A percentile compares a stretch with the other conserved stretches of the same genome.
phyloP scores from a whole-genome alignment of 2,888 invertebrate species.

The Coleophora deauratella region DNA sequence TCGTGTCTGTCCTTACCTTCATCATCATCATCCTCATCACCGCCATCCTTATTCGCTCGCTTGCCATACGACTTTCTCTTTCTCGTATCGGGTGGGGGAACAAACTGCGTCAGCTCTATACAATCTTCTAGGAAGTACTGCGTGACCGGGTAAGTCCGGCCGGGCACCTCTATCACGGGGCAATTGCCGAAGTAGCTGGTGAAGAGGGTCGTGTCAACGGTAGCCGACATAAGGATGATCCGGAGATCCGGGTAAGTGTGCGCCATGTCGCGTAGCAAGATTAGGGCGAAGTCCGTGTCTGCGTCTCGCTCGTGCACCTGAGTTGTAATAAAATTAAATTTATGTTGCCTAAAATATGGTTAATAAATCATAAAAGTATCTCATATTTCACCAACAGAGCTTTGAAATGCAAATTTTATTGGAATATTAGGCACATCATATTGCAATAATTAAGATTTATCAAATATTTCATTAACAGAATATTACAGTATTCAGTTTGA shows the following conservation, averaged over 20 bases:
- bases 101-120: slow-evolving; percentile 88
- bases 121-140: slow-evolving; percentile 96
- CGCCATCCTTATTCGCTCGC: slow-evolving; percentile 71
- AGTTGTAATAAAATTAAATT: too few relatives aligned
- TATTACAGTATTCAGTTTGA: too few relatives aligned
- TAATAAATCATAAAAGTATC: too few relatives aligned
- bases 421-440: too few relatives aligned
- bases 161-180: slow-evolving; percentile 92
- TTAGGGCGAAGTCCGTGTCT: slow-evolving; percentile 96
- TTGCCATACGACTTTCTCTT: slow-evolving; percentile 78
- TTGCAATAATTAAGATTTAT: too few relatives aligned
- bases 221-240: slow-evolving; percentile 98
- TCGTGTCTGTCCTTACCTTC: slow-evolving; percentile 53
- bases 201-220: slow-evolving; percentile 95
- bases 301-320: slow-evolving; percentile 81
- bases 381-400: too few relatives aligned
- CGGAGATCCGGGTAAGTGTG: slow-evolving; percentile 92
- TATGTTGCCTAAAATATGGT: too few relatives aligned
- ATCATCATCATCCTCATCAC: slow-evolving; percentile 73
- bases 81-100: slow-evolving; percentile 81
- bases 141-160: slow-evolving; percentile 89
- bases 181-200: slow-evolving; percentile 93
- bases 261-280: slow-evolving; percentile 95
- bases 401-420: too few relatives aligned
- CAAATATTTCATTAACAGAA: too few relatives aligned